Base-by-base conservation (phyloP, 2,888 invertebrate species). In the Xanthia icteritia region DNA sequence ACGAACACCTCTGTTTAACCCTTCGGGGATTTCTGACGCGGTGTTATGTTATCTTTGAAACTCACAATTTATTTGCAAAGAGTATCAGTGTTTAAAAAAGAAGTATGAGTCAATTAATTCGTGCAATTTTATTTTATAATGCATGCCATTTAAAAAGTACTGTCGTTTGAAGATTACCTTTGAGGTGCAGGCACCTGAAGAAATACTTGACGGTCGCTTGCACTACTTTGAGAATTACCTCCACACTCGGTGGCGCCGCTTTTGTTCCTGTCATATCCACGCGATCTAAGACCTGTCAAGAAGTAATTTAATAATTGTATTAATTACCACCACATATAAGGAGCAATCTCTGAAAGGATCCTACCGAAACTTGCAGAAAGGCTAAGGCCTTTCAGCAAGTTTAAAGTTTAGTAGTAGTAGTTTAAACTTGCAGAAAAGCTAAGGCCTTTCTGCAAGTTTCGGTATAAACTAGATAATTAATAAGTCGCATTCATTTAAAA, bases 201-300 rank as follows among this genome's bases (percentile, higher is more conserved):
- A 98, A 98, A 91, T 98, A 98, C 88, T 97, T 97, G 6, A 98
- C 97, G 11, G 97, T 97, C 0, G 98, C 97, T 84, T 97, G 97
- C 0, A 98, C 97, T 27, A 98, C 95, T 93, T 98, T 98, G 36
- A 98, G 93, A 27, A 97, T 96, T 1, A 97, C 97, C 88, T 98
- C 97, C 2, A 98, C 97, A 61, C 97, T 97, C 0, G 97, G 97
- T 20, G 97, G 96, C 27, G 97, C 97, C 58, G 97, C 95, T 67
- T 96, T 95, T 0, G 96, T 97, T 0, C 97, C 97, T 0, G 98
- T 97, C 84, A 97, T 95, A 86, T 97, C 97, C 60, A 98, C 96
- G 65, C 97, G 95, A 86, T 98, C 97, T 36, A 98, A 90, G 64
- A 98, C 94, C 96, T 96, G 75, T 1, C 66, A 82, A 66, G 27